Conservation (phyloP, 2,888 invertebrate genomes). For the Drosophila neotestacea region DNA sequence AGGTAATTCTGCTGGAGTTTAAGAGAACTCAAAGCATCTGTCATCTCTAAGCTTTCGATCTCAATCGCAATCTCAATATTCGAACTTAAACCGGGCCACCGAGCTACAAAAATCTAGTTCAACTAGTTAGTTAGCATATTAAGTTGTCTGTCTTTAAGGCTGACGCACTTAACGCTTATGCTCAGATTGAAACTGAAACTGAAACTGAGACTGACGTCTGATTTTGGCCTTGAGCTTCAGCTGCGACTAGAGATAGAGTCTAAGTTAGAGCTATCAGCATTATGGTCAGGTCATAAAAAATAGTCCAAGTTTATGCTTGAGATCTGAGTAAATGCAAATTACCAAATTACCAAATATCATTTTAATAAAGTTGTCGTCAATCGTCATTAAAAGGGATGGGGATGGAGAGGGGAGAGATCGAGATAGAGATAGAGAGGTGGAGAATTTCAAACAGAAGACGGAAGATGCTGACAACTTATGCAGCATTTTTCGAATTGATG, state of each 20-base stretch:
- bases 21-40: not conserved
- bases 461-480: slow-evolving; percentile 22
- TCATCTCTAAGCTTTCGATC: not conserved
- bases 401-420: not conserved
- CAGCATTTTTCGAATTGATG: slow-evolving; percentile 11
- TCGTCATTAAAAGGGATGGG: not conserved
- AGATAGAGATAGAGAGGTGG: slow-evolving; percentile 3
- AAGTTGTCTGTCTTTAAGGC: slow-evolving; percentile 46
- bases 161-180: slow-evolving; percentile 14
- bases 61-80: slow-evolving; percentile 7
- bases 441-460: slow-evolving; percentile 21
- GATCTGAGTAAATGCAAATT: slow-evolving; percentile 45
- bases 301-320: slow-evolving; percentile 41
- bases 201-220: slow-evolving; percentile 23
- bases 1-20: not conserved
- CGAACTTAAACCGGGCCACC: slow-evolving; percentile 28
- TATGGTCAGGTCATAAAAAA: slow-evolving; percentile 53
- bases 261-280: slow-evolving; percentile 7
- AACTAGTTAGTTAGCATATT: slow-evolving; percentile 74
- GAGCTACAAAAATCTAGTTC: slow-evolving; percentile 65
- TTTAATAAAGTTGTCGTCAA: slow-evolving; percentile 52
- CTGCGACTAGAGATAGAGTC: slow-evolving; percentile 12
- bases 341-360: slow-evolving; percentile 36
- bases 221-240: slow-evolving; percentile 67
- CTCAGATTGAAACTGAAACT: slow-evolving; percentile 8